Conservation (phyloP, 2,797 vertebrate genomes). For the Lates japonicus region DNA sequence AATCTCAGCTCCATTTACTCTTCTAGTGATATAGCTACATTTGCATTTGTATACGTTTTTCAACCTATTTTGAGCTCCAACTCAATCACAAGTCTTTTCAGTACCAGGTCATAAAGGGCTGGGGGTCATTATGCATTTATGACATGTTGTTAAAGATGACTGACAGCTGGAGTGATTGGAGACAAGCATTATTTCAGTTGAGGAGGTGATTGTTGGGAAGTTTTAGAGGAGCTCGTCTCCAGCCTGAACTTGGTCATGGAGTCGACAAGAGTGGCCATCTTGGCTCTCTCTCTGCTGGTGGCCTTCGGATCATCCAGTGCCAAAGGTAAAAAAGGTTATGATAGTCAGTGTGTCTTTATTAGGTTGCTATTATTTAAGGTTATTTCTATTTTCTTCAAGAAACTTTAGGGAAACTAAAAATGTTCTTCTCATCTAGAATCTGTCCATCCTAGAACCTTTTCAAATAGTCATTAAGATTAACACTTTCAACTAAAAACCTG, state of each 20-base stretch:
- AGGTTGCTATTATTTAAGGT: neutral
- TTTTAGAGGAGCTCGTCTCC: constrained; percentile 11
- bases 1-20: neutral
- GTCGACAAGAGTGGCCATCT: constrained; percentile 12
- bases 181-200: neutral
- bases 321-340: constrained; percentile 69
- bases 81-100: neutral
- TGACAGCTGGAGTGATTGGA: constrained; percentile 24
- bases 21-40: neutral
- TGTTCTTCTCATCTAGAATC: neutral
- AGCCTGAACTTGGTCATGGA: constrained; percentile 62
- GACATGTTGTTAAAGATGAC: constrained; percentile 42
- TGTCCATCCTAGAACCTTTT: neutral
- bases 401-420: neutral
- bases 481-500: neutral
- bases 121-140: constrained; percentile 52
- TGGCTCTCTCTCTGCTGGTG: constrained; percentile 66
- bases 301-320: constrained; percentile 36
- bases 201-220: constrained; percentile 8
- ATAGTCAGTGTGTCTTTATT: no score
- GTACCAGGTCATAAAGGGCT: neutral
- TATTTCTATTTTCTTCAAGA: neutral
- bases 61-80: neutral
- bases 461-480: neutral
- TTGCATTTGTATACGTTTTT: neutral